Conservation (phyloP, 2,888 invertebrate species). For the Pelosia muscerda region DNA sequence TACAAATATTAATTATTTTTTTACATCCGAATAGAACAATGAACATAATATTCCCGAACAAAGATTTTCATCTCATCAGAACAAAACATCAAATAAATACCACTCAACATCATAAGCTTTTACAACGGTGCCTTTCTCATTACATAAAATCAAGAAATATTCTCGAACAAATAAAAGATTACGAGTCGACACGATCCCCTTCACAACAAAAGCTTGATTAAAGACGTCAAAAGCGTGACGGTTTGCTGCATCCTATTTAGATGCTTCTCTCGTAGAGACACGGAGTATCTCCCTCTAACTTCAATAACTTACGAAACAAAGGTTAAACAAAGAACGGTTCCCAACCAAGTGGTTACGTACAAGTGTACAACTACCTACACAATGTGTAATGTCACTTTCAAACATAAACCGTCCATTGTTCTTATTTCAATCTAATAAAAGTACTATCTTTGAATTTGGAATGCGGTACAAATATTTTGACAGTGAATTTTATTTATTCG, state of each 20-base stretch:
- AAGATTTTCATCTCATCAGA: constrained; percentile 5
- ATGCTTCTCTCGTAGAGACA: constrained; percentile 35
- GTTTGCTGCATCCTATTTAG: constrained; percentile 51
- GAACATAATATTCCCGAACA: background rate
- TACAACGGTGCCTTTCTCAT: constrained; percentile 29
- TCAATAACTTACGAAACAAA: constrained; percentile 37
- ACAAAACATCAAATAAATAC: constrained; percentile 21
- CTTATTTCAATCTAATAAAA: constrained; percentile 14
- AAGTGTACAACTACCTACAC: background rate
- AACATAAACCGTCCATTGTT: constrained; percentile 5
- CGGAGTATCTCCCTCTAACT: constrained; percentile 40
- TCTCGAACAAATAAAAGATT: constrained; percentile 43
- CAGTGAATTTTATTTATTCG: constrained; percentile 34
- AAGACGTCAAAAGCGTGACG: constrained; percentile 48
- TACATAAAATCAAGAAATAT: constrained; percentile 41
- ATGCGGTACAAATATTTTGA: constrained; percentile 31
- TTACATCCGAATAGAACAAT: background rate
- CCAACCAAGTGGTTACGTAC: background rate
- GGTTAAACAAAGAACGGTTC: constrained; percentile 26
- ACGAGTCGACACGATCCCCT: constrained; percentile 32
- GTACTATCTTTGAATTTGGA: constrained; percentile 31
- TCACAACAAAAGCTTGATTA: constrained; percentile 51
- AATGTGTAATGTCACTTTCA: constrained; percentile 14
- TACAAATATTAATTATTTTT: background rate
- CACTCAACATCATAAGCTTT: constrained; percentile 31